A percentile compares a stretch with the other conserved stretches of the same genome.
Evolutionary conservation across 2,113 vertebrate genomes (phyloP).

Genomic region (Lathamus discolor): DNA sequence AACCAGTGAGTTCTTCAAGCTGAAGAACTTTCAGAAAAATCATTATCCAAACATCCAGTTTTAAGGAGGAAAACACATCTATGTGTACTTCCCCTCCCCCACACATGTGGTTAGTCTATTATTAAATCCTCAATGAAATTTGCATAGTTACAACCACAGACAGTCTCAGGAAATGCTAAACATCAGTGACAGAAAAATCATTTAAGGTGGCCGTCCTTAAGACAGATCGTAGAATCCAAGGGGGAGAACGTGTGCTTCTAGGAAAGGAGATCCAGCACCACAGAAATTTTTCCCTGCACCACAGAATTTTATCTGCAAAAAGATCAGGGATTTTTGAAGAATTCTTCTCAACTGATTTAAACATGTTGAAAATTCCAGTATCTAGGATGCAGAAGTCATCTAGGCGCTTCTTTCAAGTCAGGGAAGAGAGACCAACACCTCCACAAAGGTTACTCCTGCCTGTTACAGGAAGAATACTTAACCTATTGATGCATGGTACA

Average conservation of each 20-base stretch:
- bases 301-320: not conserved
- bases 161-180: constrained; percentile 29
- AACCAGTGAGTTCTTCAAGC: not conserved
- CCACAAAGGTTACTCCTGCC: not conserved
- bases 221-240: not conserved
- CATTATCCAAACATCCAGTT: not conserved
- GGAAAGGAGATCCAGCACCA: not conserved
- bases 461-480: not conserved
- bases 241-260: not conserved
- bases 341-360: not conserved
- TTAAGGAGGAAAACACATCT: not conserved
- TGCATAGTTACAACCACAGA: constrained; percentile 2
- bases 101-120: not conserved
- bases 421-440: not conserved
- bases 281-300: not conserved
- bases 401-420: not conserved
- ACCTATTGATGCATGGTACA: not conserved
- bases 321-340: not conserved
- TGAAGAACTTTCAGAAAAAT: not conserved
- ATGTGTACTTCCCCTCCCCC: not conserved
- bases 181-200: not conserved
- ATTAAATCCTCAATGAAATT: constrained; percentile 39
- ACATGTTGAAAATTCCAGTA: not conserved
- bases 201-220: not conserved
- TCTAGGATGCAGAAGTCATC: not conserved